Evolutionary conservation across 2,113 vertebrate species (phyloP).

Genomic region (Platycercus adscitus): DNA sequence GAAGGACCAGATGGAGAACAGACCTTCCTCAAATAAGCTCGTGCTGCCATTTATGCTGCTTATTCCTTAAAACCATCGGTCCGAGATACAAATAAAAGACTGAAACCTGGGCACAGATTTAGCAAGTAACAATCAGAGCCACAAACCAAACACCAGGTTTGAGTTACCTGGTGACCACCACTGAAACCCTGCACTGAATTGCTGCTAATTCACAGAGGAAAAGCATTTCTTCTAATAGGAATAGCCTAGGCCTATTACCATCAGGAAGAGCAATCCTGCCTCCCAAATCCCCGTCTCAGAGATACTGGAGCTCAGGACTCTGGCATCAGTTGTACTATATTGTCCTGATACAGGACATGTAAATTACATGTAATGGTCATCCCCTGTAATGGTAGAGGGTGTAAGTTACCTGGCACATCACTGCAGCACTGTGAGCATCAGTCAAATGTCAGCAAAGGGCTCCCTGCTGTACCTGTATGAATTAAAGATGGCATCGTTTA

Average conservation of each 20-base stretch:
- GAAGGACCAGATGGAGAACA: background rate
- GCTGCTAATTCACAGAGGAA: background rate
- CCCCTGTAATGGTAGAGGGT: background rate
- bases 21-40: background rate
- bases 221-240: background rate
- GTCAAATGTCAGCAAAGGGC: background rate
- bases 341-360: background rate
- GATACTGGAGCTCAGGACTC: background rate
- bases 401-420: background rate
- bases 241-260: background rate
- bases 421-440: background rate
- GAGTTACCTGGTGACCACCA: background rate
- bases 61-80: background rate
- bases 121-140: background rate
- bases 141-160: background rate
- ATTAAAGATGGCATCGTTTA: background rate
- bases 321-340: background rate
- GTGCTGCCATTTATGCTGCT: background rate
- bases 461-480: background rate
- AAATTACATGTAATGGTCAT: too few relatives aligned
- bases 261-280: background rate
- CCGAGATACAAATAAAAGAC: background rate
- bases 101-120: background rate
- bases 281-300: fast-evolving
- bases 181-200: background rate